Conservation (phyloP, 2,797 vertebrate species). For the Lateolabrax maculatus region DNA sequence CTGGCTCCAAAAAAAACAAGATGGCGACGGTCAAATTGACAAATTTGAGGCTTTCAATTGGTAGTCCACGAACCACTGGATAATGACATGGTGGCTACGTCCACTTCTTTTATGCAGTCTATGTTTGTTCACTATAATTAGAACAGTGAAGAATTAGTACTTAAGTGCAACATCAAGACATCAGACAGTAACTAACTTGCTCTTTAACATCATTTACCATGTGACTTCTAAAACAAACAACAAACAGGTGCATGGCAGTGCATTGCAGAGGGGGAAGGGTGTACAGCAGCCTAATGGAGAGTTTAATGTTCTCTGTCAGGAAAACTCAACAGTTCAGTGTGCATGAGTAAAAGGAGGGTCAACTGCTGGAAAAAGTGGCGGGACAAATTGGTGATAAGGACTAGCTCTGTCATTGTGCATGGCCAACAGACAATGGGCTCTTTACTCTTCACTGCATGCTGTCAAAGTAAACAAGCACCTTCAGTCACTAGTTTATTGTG, state of each 20-base stretch:
- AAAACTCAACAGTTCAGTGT: conserved; percentile 31
- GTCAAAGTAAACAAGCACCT: conserved; percentile 39
- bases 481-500: conserved; percentile 27
- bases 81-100: too few relatives aligned
- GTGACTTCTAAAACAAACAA: neutral
- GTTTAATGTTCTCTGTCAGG: conserved; percentile 14
- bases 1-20: too few relatives aligned
- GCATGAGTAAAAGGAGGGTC: conserved; percentile 35
- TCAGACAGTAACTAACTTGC: neutral
- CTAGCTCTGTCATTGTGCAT: conserved; percentile 16
- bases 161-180: conserved; percentile 1
- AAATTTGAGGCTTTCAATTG: too few relatives aligned
- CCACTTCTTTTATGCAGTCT: too few relatives aligned
- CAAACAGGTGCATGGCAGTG: neutral
- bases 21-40: too few relatives aligned
- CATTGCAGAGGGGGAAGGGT: too few relatives aligned
- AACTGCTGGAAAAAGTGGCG: conserved; percentile 10
- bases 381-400: conserved; percentile 36
- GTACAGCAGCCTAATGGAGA: conserved; percentile 2
- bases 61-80: too few relatives aligned
- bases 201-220: neutral
- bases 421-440: conserved; percentile 11
- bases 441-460: conserved; percentile 1
- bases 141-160: conserved; percentile 8
- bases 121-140: neutral